Evolutionary conservation across 2,888 invertebrate species (phyloP), one percentile per base, ranked within the genome.

Genomic region (Eupeodes latifasciatus): DNA sequence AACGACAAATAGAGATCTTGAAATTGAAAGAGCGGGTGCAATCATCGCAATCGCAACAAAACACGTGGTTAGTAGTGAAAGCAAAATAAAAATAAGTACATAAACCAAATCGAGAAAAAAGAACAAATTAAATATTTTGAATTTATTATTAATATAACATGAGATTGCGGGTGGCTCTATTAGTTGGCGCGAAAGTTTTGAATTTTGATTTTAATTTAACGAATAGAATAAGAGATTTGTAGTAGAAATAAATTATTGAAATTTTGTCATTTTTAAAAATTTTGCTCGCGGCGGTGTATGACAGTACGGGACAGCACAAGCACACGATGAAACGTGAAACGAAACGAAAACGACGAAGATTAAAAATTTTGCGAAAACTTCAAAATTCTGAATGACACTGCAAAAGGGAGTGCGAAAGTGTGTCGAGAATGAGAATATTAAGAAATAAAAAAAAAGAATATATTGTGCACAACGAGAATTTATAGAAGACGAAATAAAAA

Each of bases 1-100:
- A 40, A 40, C 27, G 40, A 7, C 40, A 40, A 83, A 85, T 71
- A 53, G 72, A 66, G 36, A 40, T 71, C 40, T 62, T 71, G 71
- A 84, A 87, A 87, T 62, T 71, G 71, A 84, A 87, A 87, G 80
- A 87, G 87, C 86, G 79, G 76, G 61, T 75, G 83, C 71, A 86
- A 72, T 57, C 57, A 72, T 40, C 57, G 71, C 59, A 80, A 72
- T 40, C 57, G 71, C 59, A 80, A 51, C 83, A 53, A 80, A 84
- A 87, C 87, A 87, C 87, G 87, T 87, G 87, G 87, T 87, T 87
- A 87, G 87, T 84, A 87, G 87, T 74, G 87, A 84, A 83, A 84
- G 80, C 83, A 72, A 49, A 75, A 81, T 27, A 72, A 57, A 36
- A 40, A 44, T 57, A 44, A 49, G 7, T 47, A 72, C 44, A 57